Base-by-base conservation (phyloP, 2,113 vertebrate genomes). In the Dipodomys spectabilis region DNA sequence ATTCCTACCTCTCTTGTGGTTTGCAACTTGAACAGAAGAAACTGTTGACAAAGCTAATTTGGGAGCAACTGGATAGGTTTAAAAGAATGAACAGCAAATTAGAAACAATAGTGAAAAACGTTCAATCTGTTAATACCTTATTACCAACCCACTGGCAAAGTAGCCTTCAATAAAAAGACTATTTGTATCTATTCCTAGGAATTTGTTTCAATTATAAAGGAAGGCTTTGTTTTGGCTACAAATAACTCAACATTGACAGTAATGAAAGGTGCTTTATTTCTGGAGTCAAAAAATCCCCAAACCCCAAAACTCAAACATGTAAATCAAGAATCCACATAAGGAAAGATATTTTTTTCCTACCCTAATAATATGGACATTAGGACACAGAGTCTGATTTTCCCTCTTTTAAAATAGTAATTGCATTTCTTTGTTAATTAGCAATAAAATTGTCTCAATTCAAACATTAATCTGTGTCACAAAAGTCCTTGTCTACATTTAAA, bases 1-100 rank as follows among this genome's bases (percentile, higher is more conserved):
- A 98, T 97, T 99, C 99, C 99, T 99, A 99, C 99, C 99, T 99
- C 99, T 98, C 98, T 99, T 99, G 98, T 99, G 99, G 98, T 99
- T 99, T 98, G 99, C 98, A 99, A 99, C 98, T 98, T 99, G 98
- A 98, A 99, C 98, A 97, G 99, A 98, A 98, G 99, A 98, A 98
- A 99, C 98, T 98, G 99, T 99, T 98, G 99, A 98, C 98, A 99
- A 98, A 98, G 98, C 98, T 99, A 99, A 98, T 97, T 98, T 99
- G 98, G 99, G 98, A 98, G 98, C 98, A 98, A 99, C 99, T 99
- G 98, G 98, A 99, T 96, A 98, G 98, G 98, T 98, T 97, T 96
- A 98, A 98, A 97, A 98, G 97, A 98, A 98, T 92, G 97, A 98
- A 98, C 91, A 98, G 94, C 74, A 97, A 92, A 98, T 98, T 98